Base-by-base conservation (phyloP, 1,140 invertebrate species). In the Rhagoletis pomonella region DNA sequence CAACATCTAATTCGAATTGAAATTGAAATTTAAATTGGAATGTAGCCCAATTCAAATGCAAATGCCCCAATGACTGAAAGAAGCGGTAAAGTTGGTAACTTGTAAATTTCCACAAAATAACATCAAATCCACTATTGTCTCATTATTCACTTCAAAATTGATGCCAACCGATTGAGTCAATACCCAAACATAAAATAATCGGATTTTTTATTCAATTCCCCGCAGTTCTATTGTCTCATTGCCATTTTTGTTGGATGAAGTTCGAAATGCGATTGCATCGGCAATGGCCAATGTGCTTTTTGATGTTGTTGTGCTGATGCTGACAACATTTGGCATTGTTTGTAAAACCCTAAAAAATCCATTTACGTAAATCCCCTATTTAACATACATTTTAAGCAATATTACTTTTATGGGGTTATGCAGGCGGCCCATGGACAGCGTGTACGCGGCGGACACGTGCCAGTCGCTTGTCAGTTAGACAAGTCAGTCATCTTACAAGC, bases 61-160 rank as follows among this genome's bases (percentile, higher is more conserved):
- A 73, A 73, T 73, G 14, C 10, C 50, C 50, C 50, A 55, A 55
- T 7, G 50, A 55, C 5, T 55, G 10, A 55, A 55, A 10, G 50
- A 55, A 55, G 9, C 67, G 42, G 42, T 42, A 17, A 73, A 73
- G 9, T 73, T 73, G 67, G 42, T 42, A 73, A 73, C 67, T 73
- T 47, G 67, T 58, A 85, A 85, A 85, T 85, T 85, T 85, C 50
- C 81, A 85, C 47, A 85, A 85, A 85, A 85, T 85, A 85, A 29
- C 55, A 86, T 62, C 85, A 86, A 65, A 86, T 86, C 85, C 85
- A 85, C 81, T 85, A 85, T 85, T 59, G 81, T 85, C 81, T 85
- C 81, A 85, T 85, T 85, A 86, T 86, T 86, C 85, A 86, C 85
- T 86, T 86, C 85, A 86, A 86, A 29, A 86, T 86, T 86, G 85